phyloP scores from a whole-genome alignment of 2,797 vertebrate genomes.

The Emydoidea blandingii region DNA sequence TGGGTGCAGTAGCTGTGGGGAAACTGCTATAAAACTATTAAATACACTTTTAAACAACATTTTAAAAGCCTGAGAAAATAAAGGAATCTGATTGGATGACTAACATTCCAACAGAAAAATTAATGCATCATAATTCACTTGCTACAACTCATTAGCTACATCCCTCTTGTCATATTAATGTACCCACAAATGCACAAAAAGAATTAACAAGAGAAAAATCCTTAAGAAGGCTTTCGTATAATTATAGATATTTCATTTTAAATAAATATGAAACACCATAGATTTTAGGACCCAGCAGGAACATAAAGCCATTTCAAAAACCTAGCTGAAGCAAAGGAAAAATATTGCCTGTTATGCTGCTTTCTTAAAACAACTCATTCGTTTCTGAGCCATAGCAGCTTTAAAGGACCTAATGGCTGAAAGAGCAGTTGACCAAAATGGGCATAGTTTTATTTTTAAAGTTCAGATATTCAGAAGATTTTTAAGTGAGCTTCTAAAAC shows the following conservation, averaged over 20 bases:
- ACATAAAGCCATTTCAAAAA: background rate
- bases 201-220: background rate
- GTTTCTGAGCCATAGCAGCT: background rate
- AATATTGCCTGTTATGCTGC: background rate
- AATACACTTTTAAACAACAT: constrained; percentile 19
- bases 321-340: background rate
- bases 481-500: background rate
- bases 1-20: constrained; percentile 55
- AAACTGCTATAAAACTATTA: constrained; percentile 51
- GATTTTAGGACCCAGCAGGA: background rate
- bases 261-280: background rate
- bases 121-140: background rate
- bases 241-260: background rate
- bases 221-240: background rate
- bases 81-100: constrained; percentile 35
- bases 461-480: background rate
- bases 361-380: constrained; percentile 5
- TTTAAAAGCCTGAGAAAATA: constrained; percentile 44
- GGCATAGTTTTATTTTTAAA: background rate
- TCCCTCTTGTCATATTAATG: constrained; percentile 49
- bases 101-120: constrained; percentile 22
- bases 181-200: background rate
- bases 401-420: background rate
- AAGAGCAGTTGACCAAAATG: background rate
- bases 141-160: background rate